A percentile compares a stretch with the other conserved stretches of the same genome.
Conservation (phyloP, 35 echinoderm and acorn worm species). For the Stichopus chloronotus region DNA sequence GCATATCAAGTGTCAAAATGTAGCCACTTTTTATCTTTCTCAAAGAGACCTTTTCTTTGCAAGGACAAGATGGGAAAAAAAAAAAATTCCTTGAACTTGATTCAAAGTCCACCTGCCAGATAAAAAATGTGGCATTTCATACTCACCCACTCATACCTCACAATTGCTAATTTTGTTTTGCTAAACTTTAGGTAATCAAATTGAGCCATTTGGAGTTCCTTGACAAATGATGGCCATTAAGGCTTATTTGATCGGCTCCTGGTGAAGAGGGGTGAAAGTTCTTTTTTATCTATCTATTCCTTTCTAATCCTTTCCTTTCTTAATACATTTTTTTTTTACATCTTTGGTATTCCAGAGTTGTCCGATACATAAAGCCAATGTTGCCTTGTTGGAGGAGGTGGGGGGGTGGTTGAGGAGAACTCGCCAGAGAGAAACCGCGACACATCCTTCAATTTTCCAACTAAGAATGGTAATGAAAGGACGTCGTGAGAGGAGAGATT, state of each 20-base stretch:
- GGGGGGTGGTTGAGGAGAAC: too few relatives aligned
- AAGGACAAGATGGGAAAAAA: background rate
- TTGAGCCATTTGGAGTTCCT: slow-evolving; percentile 22
- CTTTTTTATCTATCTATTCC: slow-evolving; percentile 7
- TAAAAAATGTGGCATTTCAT: slow-evolving; percentile 36
- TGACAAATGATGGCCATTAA: slow-evolving; percentile 51
- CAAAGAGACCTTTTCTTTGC: background rate
- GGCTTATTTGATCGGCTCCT: slow-evolving; percentile 44
- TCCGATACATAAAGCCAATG: slow-evolving; percentile 18
- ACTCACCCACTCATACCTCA: slow-evolving; percentile 45
- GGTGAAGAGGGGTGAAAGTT: slow-evolving; percentile 32
- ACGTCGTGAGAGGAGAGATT: slow-evolving; percentile 7
- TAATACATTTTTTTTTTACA: background rate
- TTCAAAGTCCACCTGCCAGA: slow-evolving; percentile 39
- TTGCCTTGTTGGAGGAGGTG: slow-evolving; percentile 16
- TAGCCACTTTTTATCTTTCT: background rate
- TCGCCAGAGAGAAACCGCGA: background rate
- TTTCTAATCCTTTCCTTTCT: background rate
- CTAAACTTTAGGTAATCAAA: slow-evolving; percentile 46
- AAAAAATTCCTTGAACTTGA: slow-evolving; percentile 38
- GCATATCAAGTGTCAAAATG: background rate
- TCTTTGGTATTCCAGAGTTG: background rate
- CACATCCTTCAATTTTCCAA: slow-evolving; percentile 49
- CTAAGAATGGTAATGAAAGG: slow-evolving; percentile 36
- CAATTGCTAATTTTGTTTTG: slow-evolving; percentile 50